Evolutionary conservation across 2,888 invertebrate species (phyloP), one percentile per base, ranked within the genome.

Genomic region (Caenorhabditis doughertyi): DNA sequence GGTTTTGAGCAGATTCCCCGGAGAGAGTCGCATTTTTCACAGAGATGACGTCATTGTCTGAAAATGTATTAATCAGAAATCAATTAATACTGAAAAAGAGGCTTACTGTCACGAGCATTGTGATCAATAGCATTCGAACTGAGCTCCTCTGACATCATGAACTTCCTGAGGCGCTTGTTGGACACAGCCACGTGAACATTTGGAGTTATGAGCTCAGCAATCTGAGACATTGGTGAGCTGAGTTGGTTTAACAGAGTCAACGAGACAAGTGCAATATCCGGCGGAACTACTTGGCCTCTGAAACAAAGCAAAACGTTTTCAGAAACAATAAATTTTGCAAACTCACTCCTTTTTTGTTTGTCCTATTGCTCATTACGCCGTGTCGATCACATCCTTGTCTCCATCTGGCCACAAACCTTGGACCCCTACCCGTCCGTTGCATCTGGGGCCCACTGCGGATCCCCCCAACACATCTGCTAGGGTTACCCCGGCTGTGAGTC

Each of bases 231-330:
- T 91, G 98, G 98, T 93, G 97, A 96, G 92, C 97, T 95, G 91
- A 98, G 95, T 91, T 98, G 96, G 94, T 98, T 98, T 95, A 98
- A 97, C 93, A 98, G 95, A 92, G 98, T 96, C 92, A 98, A 94
- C 91, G 98, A 96, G 91, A 97, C 97, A 94, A 98, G 98, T 92
- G 97, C 97, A 93, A 95, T 96, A 93, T 95, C 86, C 1, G 91
- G n/a, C n/a, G n/a, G n/a, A n/a, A 11, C 13, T 42, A 3, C 32
- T 47, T 8, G 44, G 18, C 18, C n/a, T 47, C 44, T 47, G 44
- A 18, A 47, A 47, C 3, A 47, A n/a, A 18, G 2, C 3, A 47
- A 47, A 47, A 11, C 9, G 4, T 32, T 32, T 9, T 7, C 9
- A 4, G 4, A 32, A 32, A 32, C 9, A 9, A 32, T 4, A 32